These are phyloP conservation scores for Adelognathus sp. DNA, from an alignment of 2,888 invertebrate species.

Conservation along the genomic window DNA sequence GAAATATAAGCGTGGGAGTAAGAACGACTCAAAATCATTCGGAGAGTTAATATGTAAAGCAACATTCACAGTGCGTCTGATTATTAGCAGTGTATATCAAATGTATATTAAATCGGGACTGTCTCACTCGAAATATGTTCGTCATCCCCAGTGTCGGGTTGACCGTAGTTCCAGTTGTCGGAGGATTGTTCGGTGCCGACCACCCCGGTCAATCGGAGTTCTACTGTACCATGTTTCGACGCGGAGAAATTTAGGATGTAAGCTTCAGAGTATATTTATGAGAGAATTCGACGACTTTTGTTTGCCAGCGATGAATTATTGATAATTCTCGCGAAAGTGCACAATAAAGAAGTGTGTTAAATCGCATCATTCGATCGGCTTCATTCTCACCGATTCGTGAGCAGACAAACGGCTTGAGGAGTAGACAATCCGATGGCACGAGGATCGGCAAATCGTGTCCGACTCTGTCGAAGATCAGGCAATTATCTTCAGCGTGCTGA, in stretches of 20 bases:
- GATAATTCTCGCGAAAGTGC: background rate
- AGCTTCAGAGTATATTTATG: conserved; percentile 11
- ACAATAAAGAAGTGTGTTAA: background rate
- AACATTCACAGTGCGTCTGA: no score
- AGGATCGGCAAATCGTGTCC: conserved; percentile 60
- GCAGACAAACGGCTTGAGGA: conserved; percentile 58
- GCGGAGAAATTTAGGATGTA: background rate
- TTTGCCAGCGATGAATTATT: background rate
- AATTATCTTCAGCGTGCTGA: conserved; percentile 49
- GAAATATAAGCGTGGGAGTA: no score
- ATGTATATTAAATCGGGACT: no score
- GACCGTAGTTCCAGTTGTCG: no score
- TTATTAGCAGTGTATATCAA: no score
- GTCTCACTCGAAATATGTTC: no score
- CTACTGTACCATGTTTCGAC: no score
- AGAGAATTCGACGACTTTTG: background rate
- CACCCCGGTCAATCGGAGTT: no score
- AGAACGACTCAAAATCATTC: no score
- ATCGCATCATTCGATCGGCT: background rate
- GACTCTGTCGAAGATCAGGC: conserved; percentile 58
- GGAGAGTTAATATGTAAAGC: no score
- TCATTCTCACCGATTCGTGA: conserved; percentile 57
- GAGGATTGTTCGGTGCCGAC: no score
- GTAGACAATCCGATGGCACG: conserved; percentile 58
- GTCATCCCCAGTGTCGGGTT: no score